Evolutionary conservation across 2,797 vertebrate species (phyloP), one percentile per base, ranked within the genome.

Genomic region (Parambassis ranga): DNA sequence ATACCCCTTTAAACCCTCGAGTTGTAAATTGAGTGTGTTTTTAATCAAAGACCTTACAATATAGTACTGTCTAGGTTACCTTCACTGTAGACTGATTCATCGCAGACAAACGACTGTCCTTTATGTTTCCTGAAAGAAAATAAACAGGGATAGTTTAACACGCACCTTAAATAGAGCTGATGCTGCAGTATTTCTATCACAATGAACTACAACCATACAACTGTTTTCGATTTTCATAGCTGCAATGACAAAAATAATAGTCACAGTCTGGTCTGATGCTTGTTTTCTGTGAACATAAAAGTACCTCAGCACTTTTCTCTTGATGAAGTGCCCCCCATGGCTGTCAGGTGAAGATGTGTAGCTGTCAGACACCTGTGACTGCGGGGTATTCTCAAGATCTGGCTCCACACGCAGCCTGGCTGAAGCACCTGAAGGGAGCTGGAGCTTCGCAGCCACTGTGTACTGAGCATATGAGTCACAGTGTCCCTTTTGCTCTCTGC

Each of bases 251-350:
- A 31, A 13, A n/a, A n/a, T n/a, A n/a, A n/a, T n/a, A n/a, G n/a
- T n/a, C n/a, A 19, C 6, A 13, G 6, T 20, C 27, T 10, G 6
- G 15, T 7, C 18, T 10, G n/a, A 22, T 23, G 6, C 7, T n/a
- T 13, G 3, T 19, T 19, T 18, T n/a, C 13, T 32, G 24, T 50
- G 3, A 35, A 22, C 14, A 10, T 10, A 26, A 11, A 44, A 13
- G 8, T 31, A 93, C 93, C 93, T 87, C 14, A 93, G 68, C 37
- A 94, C 91, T 79, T 93, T 94, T 5, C 92, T 91, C 75, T 88
- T 92, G 66, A 93, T 73, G 43, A 76, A 39, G 13, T 71, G 70
- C 49, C 73, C 83, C 33, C 42, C 64, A 14, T 55, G 77, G 13
- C 18, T 27, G 28, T 82, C 85, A 0, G 77, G 77, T 4, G 43